phyloP scores from a whole-genome alignment of 1,140 invertebrate genomes.

The Monomorium pharaonis region DNA sequence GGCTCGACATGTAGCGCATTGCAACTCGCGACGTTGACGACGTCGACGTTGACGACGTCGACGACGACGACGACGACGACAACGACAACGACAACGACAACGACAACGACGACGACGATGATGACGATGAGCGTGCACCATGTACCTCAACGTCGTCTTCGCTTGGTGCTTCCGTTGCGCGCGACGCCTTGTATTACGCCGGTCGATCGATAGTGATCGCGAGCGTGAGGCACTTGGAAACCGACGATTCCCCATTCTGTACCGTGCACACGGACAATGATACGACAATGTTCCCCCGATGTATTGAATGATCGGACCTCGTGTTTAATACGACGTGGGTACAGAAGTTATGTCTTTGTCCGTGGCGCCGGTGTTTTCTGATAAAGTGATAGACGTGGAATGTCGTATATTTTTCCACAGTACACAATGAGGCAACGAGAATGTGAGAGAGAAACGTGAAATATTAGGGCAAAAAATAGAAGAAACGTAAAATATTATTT shows the following conservation, averaged over 20 bases:
- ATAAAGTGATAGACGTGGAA: slow-evolving; percentile 4
- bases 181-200: slow-evolving; percentile 15
- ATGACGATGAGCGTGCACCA: slow-evolving; percentile 27
- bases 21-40: slow-evolving; percentile 43
- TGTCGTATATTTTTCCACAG: background rate
- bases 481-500: too few species aligned
- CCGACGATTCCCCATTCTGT: slow-evolving; percentile 49
- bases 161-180: slow-evolving; percentile 31
- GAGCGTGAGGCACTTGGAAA: slow-evolving; percentile 55
- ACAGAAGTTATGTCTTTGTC: background rate
- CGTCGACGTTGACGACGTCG: slow-evolving; percentile 42
- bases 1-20: slow-evolving; percentile 52
- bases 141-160: background rate
- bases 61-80: slow-evolving; percentile 53
- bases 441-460: background rate
- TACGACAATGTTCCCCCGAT: background rate
- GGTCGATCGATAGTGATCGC: slow-evolving; percentile 67
- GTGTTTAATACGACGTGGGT: slow-evolving; percentile 1
- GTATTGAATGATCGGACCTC: background rate
- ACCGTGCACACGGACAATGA: slow-evolving; percentile 9
- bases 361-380: background rate
- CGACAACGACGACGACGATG: slow-evolving; percentile 31
- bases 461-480: too few species aligned
- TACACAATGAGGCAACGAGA: background rate
- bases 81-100: background rate